phyloP scores from a whole-genome alignment of 2,888 invertebrate genomes.

The Gibbula magus region DNA sequence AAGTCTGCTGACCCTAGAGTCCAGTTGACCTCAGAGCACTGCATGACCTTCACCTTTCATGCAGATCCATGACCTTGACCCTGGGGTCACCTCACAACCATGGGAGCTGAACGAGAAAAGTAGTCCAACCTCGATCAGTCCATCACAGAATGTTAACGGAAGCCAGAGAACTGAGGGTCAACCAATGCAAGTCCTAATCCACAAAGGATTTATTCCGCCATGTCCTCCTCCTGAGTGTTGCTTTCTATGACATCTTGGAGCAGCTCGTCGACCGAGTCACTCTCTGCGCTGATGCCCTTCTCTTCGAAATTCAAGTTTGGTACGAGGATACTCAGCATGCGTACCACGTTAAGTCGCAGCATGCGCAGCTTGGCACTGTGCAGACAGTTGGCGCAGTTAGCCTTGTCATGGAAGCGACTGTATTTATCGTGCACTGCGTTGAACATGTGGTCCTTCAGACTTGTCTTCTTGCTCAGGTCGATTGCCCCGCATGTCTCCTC shows the following conservation, averaged over 20 bases:
- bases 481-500: constrained; percentile 61
- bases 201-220: constrained; percentile 25
- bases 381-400: constrained; percentile 59
- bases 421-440: constrained; percentile 46
- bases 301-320: constrained; percentile 73
- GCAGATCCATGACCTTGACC: neutral
- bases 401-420: constrained; percentile 39
- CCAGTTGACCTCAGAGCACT: neutral
- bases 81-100: neutral
- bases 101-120: neutral
- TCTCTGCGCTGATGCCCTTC: constrained; percentile 71
- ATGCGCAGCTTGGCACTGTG: constrained; percentile 68
- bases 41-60: neutral
- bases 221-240: constrained; percentile 68
- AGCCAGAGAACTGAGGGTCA: neutral
- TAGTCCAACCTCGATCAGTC: neutral
- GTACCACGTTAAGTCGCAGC: constrained; percentile 71
- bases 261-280: constrained; percentile 72
- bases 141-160: neutral
- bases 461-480: constrained; percentile 62
- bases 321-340: constrained; percentile 73
- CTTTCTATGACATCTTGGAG: constrained; percentile 73
- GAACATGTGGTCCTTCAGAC: constrained; percentile 41
- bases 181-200: neutral
- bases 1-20: neutral